Evolutionary conservation across 2,888 invertebrate genomes (phyloP).

Genomic region (Gastracanthus pulcherrimus): DNA sequence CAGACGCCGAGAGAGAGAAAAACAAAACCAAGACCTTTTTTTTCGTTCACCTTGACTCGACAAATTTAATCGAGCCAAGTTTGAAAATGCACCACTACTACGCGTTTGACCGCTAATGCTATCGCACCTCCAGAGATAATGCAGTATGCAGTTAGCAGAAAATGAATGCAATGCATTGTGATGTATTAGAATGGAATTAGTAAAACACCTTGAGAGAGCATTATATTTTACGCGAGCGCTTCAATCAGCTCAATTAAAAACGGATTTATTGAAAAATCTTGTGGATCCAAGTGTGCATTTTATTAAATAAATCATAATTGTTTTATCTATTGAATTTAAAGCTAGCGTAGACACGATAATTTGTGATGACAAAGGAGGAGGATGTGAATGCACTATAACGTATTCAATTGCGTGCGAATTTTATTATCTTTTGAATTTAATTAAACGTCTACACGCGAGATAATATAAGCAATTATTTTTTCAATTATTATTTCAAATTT

Average conservation of each 20-base stretch:
- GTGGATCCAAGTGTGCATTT: no score
- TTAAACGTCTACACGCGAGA: neutral
- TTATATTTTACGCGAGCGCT: neutral
- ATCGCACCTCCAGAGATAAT: neutral
- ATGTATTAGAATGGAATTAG: neutral
- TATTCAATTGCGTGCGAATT: constrained; percentile 10
- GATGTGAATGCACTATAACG: no score
- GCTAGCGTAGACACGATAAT: no score
- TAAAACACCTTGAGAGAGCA: neutral
- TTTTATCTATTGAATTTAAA: no score
- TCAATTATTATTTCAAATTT: no score
- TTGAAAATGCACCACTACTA: neutral
- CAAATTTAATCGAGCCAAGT: neutral
- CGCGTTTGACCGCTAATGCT: no score
- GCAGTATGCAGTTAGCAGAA: neutral
- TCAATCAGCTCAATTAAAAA: neutral
- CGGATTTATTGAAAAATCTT: neutral
- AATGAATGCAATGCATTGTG: neutral
- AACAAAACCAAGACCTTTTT: neutral
- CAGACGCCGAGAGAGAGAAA: neutral
- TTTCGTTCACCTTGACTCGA: constrained; percentile 9
- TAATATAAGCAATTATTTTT: no score
- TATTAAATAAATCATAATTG: no score
- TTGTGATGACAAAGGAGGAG: neutral
- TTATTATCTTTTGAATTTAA: neutral